These are phyloP conservation scores for Rafetus swinhoei DNA, from an alignment of 2,113 vertebrate genomes.

Conservation along the genomic window DNA sequence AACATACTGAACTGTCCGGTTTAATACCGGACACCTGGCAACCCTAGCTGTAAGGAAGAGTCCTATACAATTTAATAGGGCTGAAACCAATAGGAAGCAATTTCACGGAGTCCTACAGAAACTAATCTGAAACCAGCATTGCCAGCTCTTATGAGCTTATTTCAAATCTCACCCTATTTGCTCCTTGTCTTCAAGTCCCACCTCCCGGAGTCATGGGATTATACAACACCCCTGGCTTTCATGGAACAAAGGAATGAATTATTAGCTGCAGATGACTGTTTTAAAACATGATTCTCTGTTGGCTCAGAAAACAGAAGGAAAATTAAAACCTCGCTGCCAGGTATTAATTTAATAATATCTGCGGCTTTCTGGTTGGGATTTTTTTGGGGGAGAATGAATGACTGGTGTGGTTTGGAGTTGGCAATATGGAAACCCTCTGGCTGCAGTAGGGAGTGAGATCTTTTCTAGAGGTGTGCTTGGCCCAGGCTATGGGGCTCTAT, in stretches of 20 bases:
- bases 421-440: background rate
- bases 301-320: background rate
- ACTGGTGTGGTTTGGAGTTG: background rate
- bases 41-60: no score
- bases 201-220: background rate
- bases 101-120: no score
- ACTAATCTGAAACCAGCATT: no score
- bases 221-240: background rate
- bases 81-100: no score
- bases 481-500: background rate
- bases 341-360: background rate
- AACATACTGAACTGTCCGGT: no score
- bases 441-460: background rate
- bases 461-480: background rate
- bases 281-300: background rate
- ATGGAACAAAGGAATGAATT: background rate
- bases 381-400: background rate
- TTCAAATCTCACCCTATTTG: background rate
- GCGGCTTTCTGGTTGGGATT: background rate
- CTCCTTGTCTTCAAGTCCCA: background rate
- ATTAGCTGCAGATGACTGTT: background rate
- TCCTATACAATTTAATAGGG: no score
- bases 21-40: no score
- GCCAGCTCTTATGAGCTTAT: background rate
- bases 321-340: background rate